Percentiles rank a stretch among this genome's conserved stretches.
Conservation (phyloP, 2,113 vertebrate species). For the Sinocyclocheilus anophthalmus region DNA sequence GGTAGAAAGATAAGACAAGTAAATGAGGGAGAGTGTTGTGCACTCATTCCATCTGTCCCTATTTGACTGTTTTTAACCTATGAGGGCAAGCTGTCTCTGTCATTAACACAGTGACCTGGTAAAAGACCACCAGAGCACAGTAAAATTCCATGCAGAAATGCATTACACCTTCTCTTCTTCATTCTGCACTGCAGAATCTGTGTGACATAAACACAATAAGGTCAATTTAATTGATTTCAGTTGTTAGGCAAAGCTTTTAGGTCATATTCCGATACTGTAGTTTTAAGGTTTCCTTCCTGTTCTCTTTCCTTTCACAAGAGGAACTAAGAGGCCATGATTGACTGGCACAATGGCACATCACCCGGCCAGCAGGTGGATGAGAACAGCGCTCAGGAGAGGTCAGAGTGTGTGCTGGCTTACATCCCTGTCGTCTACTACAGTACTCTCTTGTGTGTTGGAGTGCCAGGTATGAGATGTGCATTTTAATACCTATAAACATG, state of each 20-base stretch:
- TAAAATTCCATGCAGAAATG: constrained; percentile 10
- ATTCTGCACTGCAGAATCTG: not conserved
- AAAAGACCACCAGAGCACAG: not conserved
- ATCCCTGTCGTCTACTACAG: constrained; percentile 88
- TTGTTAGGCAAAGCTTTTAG: not conserved
- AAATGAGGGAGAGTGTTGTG: constrained; percentile 36
- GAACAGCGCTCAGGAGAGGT: constrained; percentile 60
- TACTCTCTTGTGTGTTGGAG: constrained; percentile 84
- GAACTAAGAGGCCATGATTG: constrained; percentile 62
- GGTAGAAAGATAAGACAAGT: constrained; percentile 45
- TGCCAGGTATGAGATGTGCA: constrained; percentile 80
- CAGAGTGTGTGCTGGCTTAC: constrained; percentile 83
- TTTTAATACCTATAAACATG: not conserved
- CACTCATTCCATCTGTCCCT: constrained; percentile 62
- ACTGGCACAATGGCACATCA: constrained; percentile 73
- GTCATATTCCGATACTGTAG: not conserved
- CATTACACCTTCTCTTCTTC: not conserved
- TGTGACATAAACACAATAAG: not conserved
- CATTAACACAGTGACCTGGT: constrained; percentile 41
- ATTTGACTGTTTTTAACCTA: constrained; percentile 58
- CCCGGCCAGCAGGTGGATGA: constrained; percentile 45
- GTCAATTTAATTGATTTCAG: not conserved
- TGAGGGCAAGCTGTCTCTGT: constrained; percentile 2
- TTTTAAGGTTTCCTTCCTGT: not conserved
- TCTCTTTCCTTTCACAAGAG: constrained; percentile 34